Base-by-base conservation (phyloP, 2,888 invertebrate species). In the Leucoma salicis region DNA sequence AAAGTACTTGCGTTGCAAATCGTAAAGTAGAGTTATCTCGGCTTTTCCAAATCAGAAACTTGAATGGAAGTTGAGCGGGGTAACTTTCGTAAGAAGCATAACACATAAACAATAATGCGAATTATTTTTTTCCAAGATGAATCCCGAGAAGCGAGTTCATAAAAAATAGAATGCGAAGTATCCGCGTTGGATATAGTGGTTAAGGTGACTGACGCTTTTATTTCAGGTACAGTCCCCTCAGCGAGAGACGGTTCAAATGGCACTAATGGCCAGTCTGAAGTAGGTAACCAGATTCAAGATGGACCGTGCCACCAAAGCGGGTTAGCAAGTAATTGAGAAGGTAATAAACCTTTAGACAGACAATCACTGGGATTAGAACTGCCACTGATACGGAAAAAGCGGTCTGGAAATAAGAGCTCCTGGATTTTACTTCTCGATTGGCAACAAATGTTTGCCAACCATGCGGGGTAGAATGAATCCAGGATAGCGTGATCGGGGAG, bases 401-500 rank as follows among this genome's bases (percentile, higher is more conserved):
- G 4, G n/a, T 27, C 11, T n/a, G 27, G n/a, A 27, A 4, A n/a
- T 4, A 27, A 11, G 1, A 11, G n/a, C n/a, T 27, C 27, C 11
- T 27, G 27, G 3, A n/a, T 27, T 27, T 27, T n/a, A n/a, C 11
- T 11, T 4, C 27, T 10, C 27, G 27, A n/a, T 27, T 27, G 4
- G 1, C 11, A 11, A 27, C 27, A 27, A 27, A 27, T 4, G 11
- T 27, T n/a, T 27, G n/a, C 27, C 27, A 27, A 4, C 34, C 16
- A 18, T 34, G 34, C 8, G 39, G 34, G 0, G 39, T 31, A 2
- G 40, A 29, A 12, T 27, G 16, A 24, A 35, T 32, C 39, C 44
- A 44, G 4, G 35, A 39, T 6, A 44, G 34, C 1, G 39, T 16
- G 10, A 44, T 28, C 8, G 35, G 35, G 4, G 44, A 44, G 15